Conservation (phyloP, 1,140 invertebrate genomes). For the Tetramorium simillimum region DNA sequence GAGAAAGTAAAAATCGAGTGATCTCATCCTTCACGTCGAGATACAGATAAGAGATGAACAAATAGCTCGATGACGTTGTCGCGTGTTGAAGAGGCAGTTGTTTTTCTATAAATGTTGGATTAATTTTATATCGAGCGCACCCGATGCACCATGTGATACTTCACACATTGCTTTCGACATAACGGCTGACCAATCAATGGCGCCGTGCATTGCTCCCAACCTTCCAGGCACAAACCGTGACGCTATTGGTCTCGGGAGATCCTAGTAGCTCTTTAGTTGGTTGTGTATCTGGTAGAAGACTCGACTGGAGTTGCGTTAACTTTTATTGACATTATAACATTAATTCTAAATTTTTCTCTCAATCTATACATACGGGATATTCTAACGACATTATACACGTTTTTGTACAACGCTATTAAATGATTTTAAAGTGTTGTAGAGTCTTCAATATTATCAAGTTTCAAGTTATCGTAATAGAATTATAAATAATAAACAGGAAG, state of each 20-base stretch:
- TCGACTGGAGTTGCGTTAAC: constrained; percentile 10
- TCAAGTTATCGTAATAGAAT: background rate
- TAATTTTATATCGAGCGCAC: constrained; percentile 31
- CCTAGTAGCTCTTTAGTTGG: background rate
- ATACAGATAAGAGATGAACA: background rate
- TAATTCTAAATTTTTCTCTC: background rate
- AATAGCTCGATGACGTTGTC: background rate
- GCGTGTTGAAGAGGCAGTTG: constrained; percentile 8
- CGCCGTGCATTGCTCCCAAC: constrained; percentile 70
- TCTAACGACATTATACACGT: background rate
- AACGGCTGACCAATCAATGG: constrained; percentile 70
- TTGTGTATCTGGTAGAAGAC: constrained; percentile 57
- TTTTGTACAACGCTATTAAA: background rate
- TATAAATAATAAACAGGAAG: background rate
- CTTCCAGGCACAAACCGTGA: constrained; percentile 54
- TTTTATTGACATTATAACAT: background rate
- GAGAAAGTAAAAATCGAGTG: background rate
- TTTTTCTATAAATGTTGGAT: constrained; percentile 37
- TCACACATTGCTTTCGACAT: constrained; percentile 54
- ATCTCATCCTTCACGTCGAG: background rate
- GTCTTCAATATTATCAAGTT: background rate
- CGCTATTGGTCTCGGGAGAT: constrained; percentile 56
- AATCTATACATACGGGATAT: background rate
- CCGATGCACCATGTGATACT: background rate
- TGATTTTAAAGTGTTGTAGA: background rate